Percentiles rank a stretch among this genome's conserved stretches.
Evolutionary conservation across 1,140 invertebrate species (phyloP).

Genomic region (Holotrichia oblita): DNA sequence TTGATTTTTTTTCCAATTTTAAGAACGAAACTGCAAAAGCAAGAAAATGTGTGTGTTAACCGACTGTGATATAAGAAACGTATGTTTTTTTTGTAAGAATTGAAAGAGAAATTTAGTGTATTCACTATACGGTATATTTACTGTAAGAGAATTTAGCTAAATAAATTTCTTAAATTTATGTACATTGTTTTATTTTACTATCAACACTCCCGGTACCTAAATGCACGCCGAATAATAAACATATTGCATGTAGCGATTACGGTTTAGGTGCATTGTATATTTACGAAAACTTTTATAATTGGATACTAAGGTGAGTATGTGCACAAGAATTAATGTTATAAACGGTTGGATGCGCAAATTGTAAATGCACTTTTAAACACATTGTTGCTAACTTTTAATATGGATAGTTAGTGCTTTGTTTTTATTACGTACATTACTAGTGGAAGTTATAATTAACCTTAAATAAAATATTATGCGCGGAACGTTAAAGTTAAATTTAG

Average conservation of each 20-base stretch:
- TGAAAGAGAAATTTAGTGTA: conserved; percentile 19
- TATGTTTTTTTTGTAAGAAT: conserved; percentile 35
- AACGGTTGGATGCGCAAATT: background rate
- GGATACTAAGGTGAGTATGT: background rate
- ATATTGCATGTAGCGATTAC: conserved; percentile 1
- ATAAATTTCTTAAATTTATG: conserved; percentile 30
- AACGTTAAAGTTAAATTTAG: conserved; percentile 16
- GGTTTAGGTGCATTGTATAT: background rate
- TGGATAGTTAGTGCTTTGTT: background rate
- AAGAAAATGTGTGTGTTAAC: conserved; percentile 35
- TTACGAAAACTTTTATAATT: conserved; percentile 1
- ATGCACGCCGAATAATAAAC: background rate
- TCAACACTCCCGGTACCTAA: background rate
- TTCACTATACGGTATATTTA: conserved; percentile 10
- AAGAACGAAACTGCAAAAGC: background rate
- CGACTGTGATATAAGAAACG: conserved; percentile 40
- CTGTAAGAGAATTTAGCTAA: conserved; percentile 30
- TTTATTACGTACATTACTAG: conserved; percentile 15
- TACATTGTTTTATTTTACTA: conserved; percentile 4
- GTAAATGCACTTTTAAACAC: background rate
- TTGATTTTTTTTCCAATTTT: background rate
- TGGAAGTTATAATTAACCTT: conserved; percentile 22
- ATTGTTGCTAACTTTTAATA: background rate
- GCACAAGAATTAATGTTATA: background rate
- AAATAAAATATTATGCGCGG: background rate